Conservation (phyloP, 2,888 invertebrate species). For the Papilio protenor region DNA sequence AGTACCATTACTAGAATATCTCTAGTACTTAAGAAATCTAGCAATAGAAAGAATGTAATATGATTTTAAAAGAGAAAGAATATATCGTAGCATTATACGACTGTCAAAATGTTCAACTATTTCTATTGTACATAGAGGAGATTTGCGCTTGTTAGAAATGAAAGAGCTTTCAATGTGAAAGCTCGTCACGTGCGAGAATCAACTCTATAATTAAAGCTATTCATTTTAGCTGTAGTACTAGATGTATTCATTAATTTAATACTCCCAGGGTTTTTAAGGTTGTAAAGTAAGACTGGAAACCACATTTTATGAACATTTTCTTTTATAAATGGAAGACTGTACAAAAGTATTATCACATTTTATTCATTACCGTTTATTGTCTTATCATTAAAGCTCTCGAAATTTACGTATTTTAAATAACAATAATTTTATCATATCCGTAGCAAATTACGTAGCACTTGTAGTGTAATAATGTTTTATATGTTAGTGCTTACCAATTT, state of each 20-base stretch:
- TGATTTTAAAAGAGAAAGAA: background rate
- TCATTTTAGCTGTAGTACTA: slow-evolving; percentile 10
- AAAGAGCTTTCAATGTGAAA: slow-evolving; percentile 12
- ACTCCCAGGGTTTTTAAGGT: background rate
- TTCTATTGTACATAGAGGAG: slow-evolving; percentile 10
- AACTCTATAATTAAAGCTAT: slow-evolving; percentile 21
- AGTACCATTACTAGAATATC: no score
- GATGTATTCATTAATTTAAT: slow-evolving; percentile 11
- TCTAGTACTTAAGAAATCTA: no score
- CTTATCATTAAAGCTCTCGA: background rate
- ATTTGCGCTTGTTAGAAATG: slow-evolving; percentile 22
- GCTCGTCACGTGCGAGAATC: slow-evolving; percentile 18
- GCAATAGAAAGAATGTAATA: background rate
- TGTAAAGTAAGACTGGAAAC: background rate
- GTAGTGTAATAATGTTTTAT: background rate
- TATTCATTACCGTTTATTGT: background rate
- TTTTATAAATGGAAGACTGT: background rate
- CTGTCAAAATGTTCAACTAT: slow-evolving; percentile 5
- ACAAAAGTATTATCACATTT: background rate
- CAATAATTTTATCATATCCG: background rate
- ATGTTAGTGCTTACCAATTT: no score
- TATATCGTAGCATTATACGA: background rate
- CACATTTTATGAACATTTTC: background rate
- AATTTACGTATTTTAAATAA: background rate
- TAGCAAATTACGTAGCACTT: background rate